Percentiles rank a stretch among this genome's conserved stretches.
These are phyloP conservation scores for Natator depressus DNA, from an alignment of 2,113 vertebrate genomes.

Conservation along the genomic window DNA sequence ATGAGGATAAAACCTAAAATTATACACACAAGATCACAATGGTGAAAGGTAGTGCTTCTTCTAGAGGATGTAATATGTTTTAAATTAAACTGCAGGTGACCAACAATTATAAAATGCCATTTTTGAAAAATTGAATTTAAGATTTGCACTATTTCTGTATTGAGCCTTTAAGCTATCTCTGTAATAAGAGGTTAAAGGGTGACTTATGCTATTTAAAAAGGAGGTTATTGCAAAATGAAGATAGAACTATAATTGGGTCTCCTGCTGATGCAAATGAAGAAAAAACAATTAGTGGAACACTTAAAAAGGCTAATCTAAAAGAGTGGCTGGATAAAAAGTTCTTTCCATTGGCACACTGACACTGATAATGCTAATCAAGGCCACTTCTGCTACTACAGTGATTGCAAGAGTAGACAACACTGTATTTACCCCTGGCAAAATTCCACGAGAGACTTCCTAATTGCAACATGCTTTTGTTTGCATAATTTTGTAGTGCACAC, in stretches of 20 bases:
- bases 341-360: background rate
- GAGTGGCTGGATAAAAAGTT: constrained; percentile 44
- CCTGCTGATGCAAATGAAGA: constrained; percentile 69
- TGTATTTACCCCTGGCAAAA: background rate
- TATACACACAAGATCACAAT: background rate
- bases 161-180: constrained; percentile 51
- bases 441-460: background rate
- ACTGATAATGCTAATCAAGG: background rate
- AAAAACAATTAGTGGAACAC: constrained; percentile 73
- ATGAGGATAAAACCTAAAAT: background rate
- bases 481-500: background rate
- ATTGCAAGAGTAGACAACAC: background rate
- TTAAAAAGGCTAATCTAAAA: constrained; percentile 61
- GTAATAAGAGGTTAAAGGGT: constrained; percentile 75
- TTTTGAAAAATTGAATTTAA: constrained; percentile 60
- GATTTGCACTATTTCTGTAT: constrained; percentile 40
- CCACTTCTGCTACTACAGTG: background rate
- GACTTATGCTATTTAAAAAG: constrained; percentile 68
- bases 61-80: constrained; percentile 57
- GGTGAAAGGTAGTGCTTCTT: constrained; percentile 5
- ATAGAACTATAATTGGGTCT: constrained; percentile 73
- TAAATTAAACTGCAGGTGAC: constrained; percentile 71
- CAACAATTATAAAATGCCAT: constrained; percentile 62
- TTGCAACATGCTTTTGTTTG: background rate
- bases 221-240: constrained; percentile 72